These are phyloP conservation scores for Tamias sibiricus DNA, from an alignment of 2,113 vertebrate genomes.

Conservation along the genomic window DNA sequence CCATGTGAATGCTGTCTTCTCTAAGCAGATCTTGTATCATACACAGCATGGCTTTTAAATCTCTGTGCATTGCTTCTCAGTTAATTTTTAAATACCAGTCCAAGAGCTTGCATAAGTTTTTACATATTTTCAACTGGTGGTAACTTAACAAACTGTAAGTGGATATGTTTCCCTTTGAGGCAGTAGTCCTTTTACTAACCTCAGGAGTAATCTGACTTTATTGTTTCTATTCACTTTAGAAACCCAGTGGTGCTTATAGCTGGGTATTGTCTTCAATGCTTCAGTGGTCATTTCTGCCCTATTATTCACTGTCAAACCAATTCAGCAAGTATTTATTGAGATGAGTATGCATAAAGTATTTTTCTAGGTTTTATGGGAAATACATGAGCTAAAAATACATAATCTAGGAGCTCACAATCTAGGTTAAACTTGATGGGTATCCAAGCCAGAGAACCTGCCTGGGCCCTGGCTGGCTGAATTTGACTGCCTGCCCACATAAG, in stretches of 20 bases:
- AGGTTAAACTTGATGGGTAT: not conserved
- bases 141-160: conserved; percentile 6
- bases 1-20: not conserved
- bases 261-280: not conserved
- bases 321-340: conserved; percentile 10
- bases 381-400: not conserved
- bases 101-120: not conserved
- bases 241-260: not conserved
- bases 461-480: no score
- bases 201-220: conserved; percentile 18
- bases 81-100: conserved; percentile 32
- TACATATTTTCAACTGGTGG: conserved; percentile 33
- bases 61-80: not conserved
- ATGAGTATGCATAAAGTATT: not conserved
- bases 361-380: not conserved
- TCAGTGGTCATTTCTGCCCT: conserved; percentile 7
- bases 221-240: conserved; percentile 36
- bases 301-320: conserved; percentile 10
- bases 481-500: no score
- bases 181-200: conserved; percentile 22
- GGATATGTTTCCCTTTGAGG: conserved; percentile 5
- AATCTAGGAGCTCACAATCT: not conserved
- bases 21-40: not conserved
- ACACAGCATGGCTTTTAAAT: not conserved
- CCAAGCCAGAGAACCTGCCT: not conserved